Percentiles rank a stretch among this genome's conserved stretches.
phyloP scores from a whole-genome alignment of 37 sponge, comb jelly and placozoan species.

The Cladorhizidae sp. region DNA sequence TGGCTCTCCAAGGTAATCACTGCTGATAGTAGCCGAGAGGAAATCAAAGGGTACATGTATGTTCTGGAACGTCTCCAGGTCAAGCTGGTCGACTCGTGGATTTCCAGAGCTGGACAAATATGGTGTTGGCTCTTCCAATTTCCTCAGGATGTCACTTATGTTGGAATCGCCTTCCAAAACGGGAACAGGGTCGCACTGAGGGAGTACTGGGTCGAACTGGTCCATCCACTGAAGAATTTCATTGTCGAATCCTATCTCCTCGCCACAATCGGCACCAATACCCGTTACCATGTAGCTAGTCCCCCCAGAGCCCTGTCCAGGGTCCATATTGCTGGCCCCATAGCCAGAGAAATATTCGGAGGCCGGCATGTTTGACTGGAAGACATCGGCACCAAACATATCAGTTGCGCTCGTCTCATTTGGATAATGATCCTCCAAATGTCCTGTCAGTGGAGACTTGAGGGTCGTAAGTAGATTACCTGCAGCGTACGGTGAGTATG shows the following conservation, averaged over 20 bases:
- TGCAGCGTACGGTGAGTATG: no score
- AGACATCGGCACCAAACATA: no score
- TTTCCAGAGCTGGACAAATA: background rate
- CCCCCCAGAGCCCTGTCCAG: no score
- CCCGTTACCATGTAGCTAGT: conserved; percentile 1
- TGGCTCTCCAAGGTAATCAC: background rate
- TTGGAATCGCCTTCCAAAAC: background rate
- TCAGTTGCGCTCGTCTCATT: no score
- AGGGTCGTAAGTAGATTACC: no score
- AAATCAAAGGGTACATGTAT: background rate
- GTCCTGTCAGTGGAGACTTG: no score
- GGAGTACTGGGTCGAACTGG: background rate
- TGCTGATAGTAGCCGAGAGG: background rate
- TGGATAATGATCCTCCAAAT: no score
- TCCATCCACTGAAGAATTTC: background rate
- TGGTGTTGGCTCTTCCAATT: background rate
- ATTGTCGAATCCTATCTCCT: background rate
- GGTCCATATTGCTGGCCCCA: no score
- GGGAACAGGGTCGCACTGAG: background rate
- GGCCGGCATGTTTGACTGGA: no score
- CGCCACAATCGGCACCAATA: background rate
- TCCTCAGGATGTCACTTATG: background rate
- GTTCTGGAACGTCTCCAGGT: background rate
- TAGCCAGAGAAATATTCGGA: no score
- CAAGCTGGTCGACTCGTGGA: background rate